phyloP scores from a whole-genome alignment of 2,797 vertebrate genomes.

The Myotis planiceps region DNA sequence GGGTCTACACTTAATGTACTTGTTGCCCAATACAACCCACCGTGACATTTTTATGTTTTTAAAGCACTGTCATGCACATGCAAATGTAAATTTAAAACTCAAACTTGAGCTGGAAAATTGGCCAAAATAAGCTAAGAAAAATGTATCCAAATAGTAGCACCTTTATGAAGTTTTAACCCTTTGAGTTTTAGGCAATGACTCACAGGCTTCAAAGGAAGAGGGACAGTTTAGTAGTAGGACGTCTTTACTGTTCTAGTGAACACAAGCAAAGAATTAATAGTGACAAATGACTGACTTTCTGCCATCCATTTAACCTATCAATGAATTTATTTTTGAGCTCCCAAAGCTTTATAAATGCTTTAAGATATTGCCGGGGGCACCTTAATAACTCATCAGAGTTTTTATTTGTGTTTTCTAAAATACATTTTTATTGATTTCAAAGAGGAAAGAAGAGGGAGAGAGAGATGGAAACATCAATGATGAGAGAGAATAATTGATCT shows the following conservation, averaged over 20 bases:
- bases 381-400: background rate
- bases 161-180: background rate
- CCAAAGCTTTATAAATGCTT: background rate
- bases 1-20: background rate
- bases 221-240: background rate
- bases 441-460: too few relatives aligned
- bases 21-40: background rate
- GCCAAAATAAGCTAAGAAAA: background rate
- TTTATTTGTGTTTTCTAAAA: background rate
- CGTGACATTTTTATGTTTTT: background rate
- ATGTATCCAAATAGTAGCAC: background rate
- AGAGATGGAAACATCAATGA: too few relatives aligned
- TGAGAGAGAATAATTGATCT: too few relatives aligned
- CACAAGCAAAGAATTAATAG: background rate
- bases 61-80: background rate
- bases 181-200: background rate
- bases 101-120: background rate
- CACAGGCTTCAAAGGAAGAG: background rate
- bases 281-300: background rate
- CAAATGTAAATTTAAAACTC: slow-evolving; percentile 6
- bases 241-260: background rate
- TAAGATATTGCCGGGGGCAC: background rate
- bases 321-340: background rate
- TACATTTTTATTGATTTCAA: too few relatives aligned
- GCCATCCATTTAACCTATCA: background rate